These are phyloP conservation scores for Cepphus grylle DNA, from an alignment of 2,113 vertebrate species.

Conservation along the genomic window DNA sequence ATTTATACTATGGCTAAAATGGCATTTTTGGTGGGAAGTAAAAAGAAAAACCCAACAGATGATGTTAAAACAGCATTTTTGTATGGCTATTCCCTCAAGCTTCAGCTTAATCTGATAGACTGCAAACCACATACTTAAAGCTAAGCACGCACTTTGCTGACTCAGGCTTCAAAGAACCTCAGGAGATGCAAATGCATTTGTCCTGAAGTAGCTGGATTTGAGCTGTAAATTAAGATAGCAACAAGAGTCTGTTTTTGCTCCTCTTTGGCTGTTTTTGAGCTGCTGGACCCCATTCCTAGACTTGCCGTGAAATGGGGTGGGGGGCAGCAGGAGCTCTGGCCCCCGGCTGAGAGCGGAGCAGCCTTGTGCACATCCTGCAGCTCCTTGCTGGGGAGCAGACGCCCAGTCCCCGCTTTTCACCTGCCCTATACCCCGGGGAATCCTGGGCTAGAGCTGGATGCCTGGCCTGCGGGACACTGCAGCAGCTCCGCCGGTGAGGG, in stretches of 20 bases:
- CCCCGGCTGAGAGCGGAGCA: neutral
- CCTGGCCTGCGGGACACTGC: neutral
- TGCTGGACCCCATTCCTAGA: neutral
- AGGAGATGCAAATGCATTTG: neutral
- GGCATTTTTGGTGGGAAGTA: neutral
- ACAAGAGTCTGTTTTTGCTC: neutral
- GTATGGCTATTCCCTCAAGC: neutral
- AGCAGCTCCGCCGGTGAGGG: fast-evolving
- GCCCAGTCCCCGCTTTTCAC: neutral
- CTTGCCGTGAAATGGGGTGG: fast-evolving
- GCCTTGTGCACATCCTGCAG: fast-evolving
- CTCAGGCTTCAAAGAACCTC: neutral
- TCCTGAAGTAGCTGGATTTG: neutral
- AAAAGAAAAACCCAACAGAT: neutral
- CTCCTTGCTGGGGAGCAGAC: no score
- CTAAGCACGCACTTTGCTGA: neutral
- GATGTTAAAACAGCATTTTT: neutral
- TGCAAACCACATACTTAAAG: neutral
- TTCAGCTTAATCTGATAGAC: neutral
- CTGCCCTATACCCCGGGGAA: neutral
- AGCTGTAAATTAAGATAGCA: neutral
- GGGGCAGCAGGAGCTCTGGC: neutral
- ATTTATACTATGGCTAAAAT: neutral
- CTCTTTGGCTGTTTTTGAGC: neutral
- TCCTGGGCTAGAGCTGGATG: neutral